Evolutionary conservation across 1,140 invertebrate species (phyloP), one percentile per base, ranked within the genome.

Genomic region (Micrasema longulum): DNA sequence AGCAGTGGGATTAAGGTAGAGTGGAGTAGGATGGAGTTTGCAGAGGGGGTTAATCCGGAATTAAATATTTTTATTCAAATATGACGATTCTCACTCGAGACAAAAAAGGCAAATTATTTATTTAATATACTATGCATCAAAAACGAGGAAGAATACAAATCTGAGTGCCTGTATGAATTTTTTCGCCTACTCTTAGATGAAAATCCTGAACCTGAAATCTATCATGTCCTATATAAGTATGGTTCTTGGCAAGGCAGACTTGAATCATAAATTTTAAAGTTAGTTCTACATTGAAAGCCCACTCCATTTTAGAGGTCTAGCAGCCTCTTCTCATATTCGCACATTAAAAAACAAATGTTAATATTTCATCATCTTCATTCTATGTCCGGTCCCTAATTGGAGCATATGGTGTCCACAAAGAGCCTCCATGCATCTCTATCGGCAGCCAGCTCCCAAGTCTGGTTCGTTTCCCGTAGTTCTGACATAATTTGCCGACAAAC

Each of bases 31-130:
- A 26, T n/a, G n/a, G n/a, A n/a, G n/a, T n/a, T n/a, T n/a, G n/a
- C n/a, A 18, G 52, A 35, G 52, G 18, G 52, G 48, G 23, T 26
- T 71, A 66, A 71, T 67, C 71, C 55, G 38, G 60, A 63, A 73
- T 69, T 69, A 69, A 73, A 73, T 73, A 73, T 73, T 73, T 73
- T 69, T 73, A 73, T 69, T 55, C 65, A 22, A 43, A 62, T 73
- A 63, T 69, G 69, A 73, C 66, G 71, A 73, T 69, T 73, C 52
- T 47, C 53, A 68, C 63, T 45, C 55, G 14, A n/a, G n/a, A n/a
- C 43, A 9, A 7, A 5, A n/a, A 6, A 38, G 2, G n/a, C 22
- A 11, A 2, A 38, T n/a, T n/a, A 38, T n/a, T 5, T 0, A 1
- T 22, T 22, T 22, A 14, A 12, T 14, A 9, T 0, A 14, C 2